Evolutionary conservation across 2,888 invertebrate genomes (phyloP), one percentile per base, ranked within the genome.

Genomic region (Microctonus brassicae): DNA sequence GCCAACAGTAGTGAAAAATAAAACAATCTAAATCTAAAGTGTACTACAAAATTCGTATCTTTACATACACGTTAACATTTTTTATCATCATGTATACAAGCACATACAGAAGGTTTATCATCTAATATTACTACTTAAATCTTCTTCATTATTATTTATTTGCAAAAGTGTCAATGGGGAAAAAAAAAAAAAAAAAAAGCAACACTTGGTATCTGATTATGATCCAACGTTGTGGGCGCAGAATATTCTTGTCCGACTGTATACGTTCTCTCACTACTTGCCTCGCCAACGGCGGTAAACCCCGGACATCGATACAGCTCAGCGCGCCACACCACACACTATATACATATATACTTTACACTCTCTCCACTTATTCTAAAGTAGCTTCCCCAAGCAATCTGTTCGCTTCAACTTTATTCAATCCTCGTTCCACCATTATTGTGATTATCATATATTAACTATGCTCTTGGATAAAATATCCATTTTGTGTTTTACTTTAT

Each of bases 271-370:
- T 1, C 47, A 17, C 39, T 20, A 47, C 47, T 47, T 9, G 20
- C 47, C 20, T 17, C 17, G 47, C 47, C 76, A 77, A 80, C 77
- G 78, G 78, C 76, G 79, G 82, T 78, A 78, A 82, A 83, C 81
- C 83, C 82, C 83, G 83, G 83, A 83, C 83, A 83, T 83, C 83
- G 83, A 83, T 83, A 83, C 83, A 83, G 83, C 82, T 83, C 83
- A 79, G 78, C 80, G 76, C 80, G 75, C 80, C 80, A 81, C 80
- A 80, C 81, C 78, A 69, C 75, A 76, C 79, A n/a, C n/a, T n/a
- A n/a, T n/a, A n/a, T n/a, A n/a, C n/a, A n/a, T n/a, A n/a, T 80
- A 79, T 80, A 80, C 81, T 80, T 79, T 77, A n/a, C 74, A 75
- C 76, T 69, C 69, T 42, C 64, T 33, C 39, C 29, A 29, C 29